Base-by-base conservation (phyloP, 2,888 invertebrate genomes). In the Holacanthella duospinosa region DNA sequence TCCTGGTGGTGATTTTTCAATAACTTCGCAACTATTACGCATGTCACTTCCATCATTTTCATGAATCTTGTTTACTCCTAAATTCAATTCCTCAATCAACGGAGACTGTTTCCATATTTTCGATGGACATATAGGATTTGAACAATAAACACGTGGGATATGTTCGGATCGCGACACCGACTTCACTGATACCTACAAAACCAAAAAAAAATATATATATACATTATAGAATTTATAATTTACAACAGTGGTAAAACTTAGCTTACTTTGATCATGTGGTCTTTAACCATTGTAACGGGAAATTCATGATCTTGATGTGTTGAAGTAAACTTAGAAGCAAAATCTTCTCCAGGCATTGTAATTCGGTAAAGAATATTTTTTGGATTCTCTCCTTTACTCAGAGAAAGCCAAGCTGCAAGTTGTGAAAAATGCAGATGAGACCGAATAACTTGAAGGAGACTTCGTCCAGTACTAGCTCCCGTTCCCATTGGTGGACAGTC, bases 351-450 rank as follows among this genome's bases (percentile, higher is more conserved):
- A 1, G 85, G 86, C 70, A 85, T 84, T 69, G 83, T 83, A 61
- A 86, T 80, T 80, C 85, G 84, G 80, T 86, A 88, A 69, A 83
- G 82, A 68, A 86, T 80, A 60, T 77, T 75, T 29, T 75, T 73
- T 2, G 80, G 80, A 26, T 75, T 73, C 43, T 72, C 74, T 55
- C 80, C 80, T 62, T 76, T 74, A 57, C 77, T 76, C 59, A 78
- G 75, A 64, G 78, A 79, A 74, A 87, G 84, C 95, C 95, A 96
- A 62, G 95, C 93, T 59, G 93, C 89, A 71, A 96, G 85, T 81
- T 96, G 95, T 3, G 95, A 96, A 81, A 96, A 96, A 80, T 94
- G 93, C 65, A 96, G 83, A 78, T 93, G 93, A 4, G 95, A 95
- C 68, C 93, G 85, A 57, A 96, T 87, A 59, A 95, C 95, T 79